Evolutionary conservation across 2,113 vertebrate genomes (phyloP), one percentile per base, ranked within the genome.

Genomic region (Elephantulus edwardii): DNA sequence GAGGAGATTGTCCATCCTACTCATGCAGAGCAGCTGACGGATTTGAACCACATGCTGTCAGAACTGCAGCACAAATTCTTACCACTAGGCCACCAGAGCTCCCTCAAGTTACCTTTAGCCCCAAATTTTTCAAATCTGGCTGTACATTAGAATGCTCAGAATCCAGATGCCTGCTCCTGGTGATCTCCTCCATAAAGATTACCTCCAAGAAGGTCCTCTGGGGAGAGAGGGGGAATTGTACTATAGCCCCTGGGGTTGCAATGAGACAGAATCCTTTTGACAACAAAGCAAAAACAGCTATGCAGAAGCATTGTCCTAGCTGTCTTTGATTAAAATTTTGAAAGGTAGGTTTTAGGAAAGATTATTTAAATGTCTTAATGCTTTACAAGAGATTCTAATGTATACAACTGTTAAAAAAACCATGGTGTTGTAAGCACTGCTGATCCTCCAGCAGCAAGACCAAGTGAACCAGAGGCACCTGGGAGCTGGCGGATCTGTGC

Each of bases 401-500:
- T 54, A 48, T 8, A 10, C 2, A 56, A 22, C 8, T 7, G 2
- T 16, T n/a, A 54, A 86, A 70, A 68, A 70, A 68, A 26, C 7
- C 12, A 19, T 12, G 26, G 46, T 3, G 1, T 0, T 28, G 28
- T 38, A n/a, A n/a, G 10, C 20, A 35, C 48, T 8, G 6, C 5
- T 14, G 70, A 64, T 85, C 66, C 48, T 46, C 52, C 33, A 24
- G 9, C 52, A 33, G 35, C 52, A 4, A 40, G 5, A 70, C 74
- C 35, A 28, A 91, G 44, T 48, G 46, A 56, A 90, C 83, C 2
- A 40, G 16, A 87, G 79, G 84, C 85, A 93, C 35, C 48, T 78
- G 66, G 28, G n/a, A 50, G 44, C 84, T 83, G 44, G 6, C 42
- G 1, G 42, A 30, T 1, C n/a, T 71, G 5, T 60, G 5, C 5